Evolutionary conservation across 35 echinoderm and acorn worm genomes (phyloP).

Genomic region (Chiridota heheva): DNA sequence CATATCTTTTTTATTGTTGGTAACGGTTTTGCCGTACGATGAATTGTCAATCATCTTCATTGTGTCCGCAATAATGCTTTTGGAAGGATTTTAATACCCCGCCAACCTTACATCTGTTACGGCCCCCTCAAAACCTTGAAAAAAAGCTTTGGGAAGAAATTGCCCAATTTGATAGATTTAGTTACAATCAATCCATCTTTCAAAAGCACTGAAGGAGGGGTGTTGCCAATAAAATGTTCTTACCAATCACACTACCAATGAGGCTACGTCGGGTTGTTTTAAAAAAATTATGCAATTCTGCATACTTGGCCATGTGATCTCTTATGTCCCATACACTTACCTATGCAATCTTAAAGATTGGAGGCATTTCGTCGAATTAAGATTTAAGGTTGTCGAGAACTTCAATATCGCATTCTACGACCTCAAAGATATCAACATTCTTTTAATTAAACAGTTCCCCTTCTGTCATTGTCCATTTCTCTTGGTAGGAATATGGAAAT

Average conservation of each 20-base stretch:
- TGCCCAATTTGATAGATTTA: not conserved
- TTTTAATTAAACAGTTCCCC: no score
- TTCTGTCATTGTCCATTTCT: no score
- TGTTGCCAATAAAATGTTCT: conserved; percentile 12
- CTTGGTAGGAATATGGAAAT: no score
- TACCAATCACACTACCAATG: conserved; percentile 21
- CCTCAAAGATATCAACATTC: no score
- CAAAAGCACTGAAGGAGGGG: conserved; percentile 15
- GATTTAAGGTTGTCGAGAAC: conserved; percentile 6
- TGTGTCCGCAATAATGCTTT: conserved; percentile 16
- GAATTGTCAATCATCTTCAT: conserved; percentile 34
- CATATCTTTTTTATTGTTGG: not conserved
- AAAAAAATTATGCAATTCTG: not conserved
- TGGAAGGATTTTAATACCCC: not conserved
- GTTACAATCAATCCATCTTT: not conserved
- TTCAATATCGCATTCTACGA: conserved; percentile 25
- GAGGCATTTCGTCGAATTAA: conserved; percentile 17
- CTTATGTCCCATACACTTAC: not conserved
- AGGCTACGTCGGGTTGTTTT: not conserved
- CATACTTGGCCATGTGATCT: not conserved
- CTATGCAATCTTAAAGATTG: conserved; percentile 11
- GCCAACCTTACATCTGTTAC: not conserved
- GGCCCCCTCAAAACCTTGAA: conserved; percentile 11
- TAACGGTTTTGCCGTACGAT: conserved; percentile 22
- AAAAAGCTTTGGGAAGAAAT: not conserved